These are phyloP conservation scores for Calameuta filiformis DNA, from an alignment of 2,888 invertebrate species.

Conservation along the genomic window DNA sequence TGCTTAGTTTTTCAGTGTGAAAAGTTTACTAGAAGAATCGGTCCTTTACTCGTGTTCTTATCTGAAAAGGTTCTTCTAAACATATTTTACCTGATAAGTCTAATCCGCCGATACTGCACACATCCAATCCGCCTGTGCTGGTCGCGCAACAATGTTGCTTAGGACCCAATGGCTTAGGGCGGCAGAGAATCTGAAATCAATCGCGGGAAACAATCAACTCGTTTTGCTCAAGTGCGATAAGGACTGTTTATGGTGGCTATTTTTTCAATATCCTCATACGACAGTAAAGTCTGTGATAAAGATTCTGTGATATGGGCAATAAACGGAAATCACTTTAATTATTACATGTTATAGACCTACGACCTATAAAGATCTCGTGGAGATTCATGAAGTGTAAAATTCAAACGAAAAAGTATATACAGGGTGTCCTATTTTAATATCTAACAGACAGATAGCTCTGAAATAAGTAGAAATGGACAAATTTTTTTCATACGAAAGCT, in stretches of 20 bases:
- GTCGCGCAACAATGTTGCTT: conserved; percentile 62
- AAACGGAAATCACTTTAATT: not conserved
- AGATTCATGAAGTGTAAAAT: conserved; percentile 45
- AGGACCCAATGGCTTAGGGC: conserved; percentile 54
- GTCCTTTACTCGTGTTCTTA: conserved; percentile 1
- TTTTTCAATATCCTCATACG: too few species aligned
- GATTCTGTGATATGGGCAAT: not conserved
- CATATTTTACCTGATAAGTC: conserved; percentile 59
- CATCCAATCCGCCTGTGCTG: conserved; percentile 60
- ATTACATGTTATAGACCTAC: not conserved
- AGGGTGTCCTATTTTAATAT: too few species aligned
- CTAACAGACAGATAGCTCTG: too few species aligned
- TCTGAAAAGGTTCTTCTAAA: not conserved
- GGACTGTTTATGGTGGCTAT: too few species aligned
- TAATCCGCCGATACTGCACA: conserved; percentile 60
- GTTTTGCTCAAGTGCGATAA: too few species aligned
- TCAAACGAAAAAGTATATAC: conserved; percentile 12
- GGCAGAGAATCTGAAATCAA: conserved; percentile 54
- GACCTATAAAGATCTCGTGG: not conserved
- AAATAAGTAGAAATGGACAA: too few species aligned
- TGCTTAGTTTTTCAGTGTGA: too few species aligned
- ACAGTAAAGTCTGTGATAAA: too few species aligned
- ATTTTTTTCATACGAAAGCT: too few species aligned
- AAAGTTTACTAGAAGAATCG: not conserved
- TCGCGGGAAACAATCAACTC: too few species aligned